A percentile compares a stretch with the other conserved stretches of the same genome.
Conservation (phyloP, 2,888 invertebrate species). For the Dromius quadrimaculatus region DNA sequence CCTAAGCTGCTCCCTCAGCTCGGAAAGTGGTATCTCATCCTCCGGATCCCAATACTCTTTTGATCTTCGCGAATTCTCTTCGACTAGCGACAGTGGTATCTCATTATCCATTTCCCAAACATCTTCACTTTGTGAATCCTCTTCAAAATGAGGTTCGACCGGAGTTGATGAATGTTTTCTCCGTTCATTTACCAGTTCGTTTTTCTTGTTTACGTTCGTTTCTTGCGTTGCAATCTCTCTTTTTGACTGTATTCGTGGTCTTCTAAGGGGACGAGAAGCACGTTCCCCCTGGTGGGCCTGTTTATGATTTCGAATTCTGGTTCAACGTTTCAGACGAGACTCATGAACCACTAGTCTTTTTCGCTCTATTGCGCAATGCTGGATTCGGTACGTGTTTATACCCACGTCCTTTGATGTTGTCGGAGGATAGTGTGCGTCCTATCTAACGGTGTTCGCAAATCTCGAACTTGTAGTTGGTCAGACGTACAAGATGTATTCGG, state of each 20-base stretch:
- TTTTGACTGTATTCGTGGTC: slow-evolving; percentile 1
- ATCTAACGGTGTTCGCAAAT: slow-evolving; percentile 12
- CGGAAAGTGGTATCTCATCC: background rate
- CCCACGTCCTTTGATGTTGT: slow-evolving; percentile 4
- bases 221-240: background rate
- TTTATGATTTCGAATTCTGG: background rate
- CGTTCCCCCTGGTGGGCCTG: slow-evolving; percentile 6
- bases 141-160: background rate
- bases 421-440: background rate
- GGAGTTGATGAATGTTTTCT: background rate
- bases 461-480: background rate
- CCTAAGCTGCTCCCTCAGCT: background rate
- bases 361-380: slow-evolving; percentile 19
- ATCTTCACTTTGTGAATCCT: background rate
- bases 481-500: slow-evolving; percentile 10
- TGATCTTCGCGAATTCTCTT: background rate
- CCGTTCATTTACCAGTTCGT: no score
- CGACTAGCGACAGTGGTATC: background rate
- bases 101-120: background rate
- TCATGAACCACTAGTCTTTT: slow-evolving; percentile 16
- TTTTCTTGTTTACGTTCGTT: background rate
- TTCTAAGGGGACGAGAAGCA: background rate
- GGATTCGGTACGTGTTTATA: slow-evolving; percentile 15
- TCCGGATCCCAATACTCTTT: background rate
- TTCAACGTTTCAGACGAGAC: slow-evolving; percentile 9